Evolutionary conservation across 2,797 vertebrate genomes (phyloP), one percentile per base, ranked within the genome.

Genomic region (Poliocrania exsul): DNA sequence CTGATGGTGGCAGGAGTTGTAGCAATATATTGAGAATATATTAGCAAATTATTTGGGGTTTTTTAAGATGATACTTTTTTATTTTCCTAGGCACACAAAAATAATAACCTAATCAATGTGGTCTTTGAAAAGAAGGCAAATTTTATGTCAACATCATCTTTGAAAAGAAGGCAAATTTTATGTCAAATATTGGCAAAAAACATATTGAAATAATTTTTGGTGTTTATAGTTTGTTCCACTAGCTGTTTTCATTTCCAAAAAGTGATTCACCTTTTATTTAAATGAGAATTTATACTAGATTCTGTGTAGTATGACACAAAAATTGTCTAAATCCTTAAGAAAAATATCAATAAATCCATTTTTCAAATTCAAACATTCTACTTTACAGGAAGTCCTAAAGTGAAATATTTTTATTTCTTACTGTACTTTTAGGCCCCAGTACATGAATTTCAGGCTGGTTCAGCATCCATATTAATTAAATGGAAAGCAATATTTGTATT

Each of bases 331-430:
- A 91, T 87, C 13, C 19, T 66, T 46, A 50, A 53, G 56, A 87
- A 96, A 95, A 95, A 86, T 82, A 72, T 5, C 83, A 31, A 69
- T 94, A 84, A 88, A 67, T 73, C 79, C 44, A 80, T 89, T 78
- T 88, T 85, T 54, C 14, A 11, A 75, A 70, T 44, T 73, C 33
- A 87, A 66, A n/a, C 13, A 6, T 83, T 62, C 61, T 78, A 29
- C 35, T 65, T 57, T 56, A 16, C 46, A 83, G 17, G 49, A 79
- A 79, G 14, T 54, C 56, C 50, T 38, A 64, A 54, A 33, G 54
- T 67, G 67, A 91, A 96, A 79, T 51, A 29, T 79, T 97, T 97
- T 92, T 90, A 72, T 82, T 86, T 94, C 66, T 65, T 85, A 40
- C 16, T 65, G 1, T 67, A 47, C 73, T 87, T 81, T 92, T 70